phyloP scores from a whole-genome alignment of 1,140 invertebrate genomes.

The Zelostemma sp. region DNA sequence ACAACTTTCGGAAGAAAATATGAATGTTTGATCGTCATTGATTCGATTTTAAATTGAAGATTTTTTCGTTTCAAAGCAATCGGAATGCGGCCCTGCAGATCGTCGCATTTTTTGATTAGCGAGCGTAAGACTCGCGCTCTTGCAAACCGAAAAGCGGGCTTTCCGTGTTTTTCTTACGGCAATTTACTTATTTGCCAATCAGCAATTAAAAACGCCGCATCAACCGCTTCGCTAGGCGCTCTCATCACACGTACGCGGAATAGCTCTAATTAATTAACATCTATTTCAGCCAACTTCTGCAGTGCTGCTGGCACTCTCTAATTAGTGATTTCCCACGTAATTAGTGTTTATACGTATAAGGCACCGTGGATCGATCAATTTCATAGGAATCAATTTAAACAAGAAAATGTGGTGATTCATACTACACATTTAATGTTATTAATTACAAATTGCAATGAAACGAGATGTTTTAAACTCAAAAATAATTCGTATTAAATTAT shows the following conservation, averaged over 20 bases:
- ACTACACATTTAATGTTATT: too few species aligned
- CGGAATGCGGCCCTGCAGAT: conserved; percentile 15
- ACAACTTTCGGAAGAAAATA: too few species aligned
- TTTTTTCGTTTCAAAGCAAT: neutral
- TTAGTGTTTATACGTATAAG: conserved; percentile 64
- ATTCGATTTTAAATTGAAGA: neutral
- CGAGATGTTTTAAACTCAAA: too few species aligned
- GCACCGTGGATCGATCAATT: conserved; percentile 60
- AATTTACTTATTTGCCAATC: conserved; percentile 66
- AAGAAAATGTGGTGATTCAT: too few species aligned
- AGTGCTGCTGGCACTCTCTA: conserved; percentile 57
- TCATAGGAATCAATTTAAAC: conserved; percentile 58
- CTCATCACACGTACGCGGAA: conserved; percentile 48
- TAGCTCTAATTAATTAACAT: conserved; percentile 70
- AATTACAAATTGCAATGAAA: too few species aligned
- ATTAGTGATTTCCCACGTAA: conserved; percentile 67
- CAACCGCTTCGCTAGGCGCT: conserved; percentile 27
- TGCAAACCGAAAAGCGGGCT: conserved; percentile 36
- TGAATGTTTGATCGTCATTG: too few species aligned
- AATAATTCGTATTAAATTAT: too few species aligned
- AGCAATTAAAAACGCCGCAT: conserved; percentile 59
- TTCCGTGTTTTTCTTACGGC: conserved; percentile 54
- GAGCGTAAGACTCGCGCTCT: conserved; percentile 29
- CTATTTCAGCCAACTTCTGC: conserved; percentile 53
- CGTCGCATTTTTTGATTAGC: conserved; percentile 36